Base-by-base conservation (phyloP, 1,140 invertebrate genomes). In the Elysia chlorotica region DNA sequence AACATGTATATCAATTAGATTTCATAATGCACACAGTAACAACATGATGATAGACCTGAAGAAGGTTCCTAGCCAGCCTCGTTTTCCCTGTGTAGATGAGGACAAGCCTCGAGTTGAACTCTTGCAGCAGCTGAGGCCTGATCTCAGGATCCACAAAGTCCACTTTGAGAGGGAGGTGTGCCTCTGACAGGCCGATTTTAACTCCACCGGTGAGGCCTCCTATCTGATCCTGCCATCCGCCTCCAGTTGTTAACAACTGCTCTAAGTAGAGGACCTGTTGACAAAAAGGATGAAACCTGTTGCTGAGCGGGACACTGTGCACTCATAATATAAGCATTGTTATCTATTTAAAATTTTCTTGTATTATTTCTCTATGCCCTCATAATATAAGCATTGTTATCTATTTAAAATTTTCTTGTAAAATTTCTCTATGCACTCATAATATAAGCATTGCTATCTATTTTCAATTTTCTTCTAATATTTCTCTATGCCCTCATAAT, bases 201-300 rank as follows among this genome's bases (percentile, higher is more conserved):
- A 89, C 78, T 17, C 89, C 89, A n/a, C 88, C 87, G 37, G 82
- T 77, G 2, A 90, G 78, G 0, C 88, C 89, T 41, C 89, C 88
- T 6, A 90, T 87, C 79, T 90, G 89, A 75, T 90, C 90, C 80
- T 90, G 90, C 90, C 90, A 90, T 1, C 90, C 90, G 30, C 90
- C 90, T 31, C 86, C 86, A 68, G 90, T 90, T 5, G 90, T 90
- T 70, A 90, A 76, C 76, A 90, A 74, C 79, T 90, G 89, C 68
- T 90, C 90, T 35, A 90, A 74, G 71, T 87, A 84, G 17, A 90
- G 79, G 1, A 90, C 88, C 87, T 89, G 75, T 10, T 74, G 57
- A 68, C 25, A 35, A 63, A 28, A 5, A 17, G 10, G 56, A 59
- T 48, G n/a, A 48, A n/a, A 14, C 41, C n/a, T 14, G 10, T 14